Conservation (phyloP, 2,888 invertebrate species). For the Corythucha ciliata region DNA sequence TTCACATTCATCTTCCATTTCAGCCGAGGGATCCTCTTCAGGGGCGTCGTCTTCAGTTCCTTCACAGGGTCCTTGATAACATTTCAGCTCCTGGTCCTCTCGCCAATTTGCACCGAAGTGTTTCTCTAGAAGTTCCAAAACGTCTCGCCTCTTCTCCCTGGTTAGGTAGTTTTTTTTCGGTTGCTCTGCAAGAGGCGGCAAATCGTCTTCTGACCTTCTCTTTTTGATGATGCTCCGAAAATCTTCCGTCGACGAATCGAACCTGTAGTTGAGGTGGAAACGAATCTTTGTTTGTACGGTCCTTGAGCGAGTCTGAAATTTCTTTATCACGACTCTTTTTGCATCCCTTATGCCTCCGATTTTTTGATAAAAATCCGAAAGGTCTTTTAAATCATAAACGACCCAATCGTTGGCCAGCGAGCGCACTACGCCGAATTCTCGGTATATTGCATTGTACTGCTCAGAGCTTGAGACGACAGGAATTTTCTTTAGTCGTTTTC, state of each 20-base stretch:
- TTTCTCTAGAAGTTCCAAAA: not conserved
- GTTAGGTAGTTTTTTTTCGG: not conserved
- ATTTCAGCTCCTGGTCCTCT: not conserved
- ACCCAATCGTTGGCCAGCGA: too few species aligned
- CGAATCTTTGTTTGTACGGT: not conserved
- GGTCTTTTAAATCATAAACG: not conserved
- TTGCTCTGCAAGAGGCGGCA: not conserved
- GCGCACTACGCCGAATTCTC: not conserved
- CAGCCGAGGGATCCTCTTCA: too few species aligned
- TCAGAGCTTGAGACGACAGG: conserved; percentile 4
- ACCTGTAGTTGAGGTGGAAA: not conserved
- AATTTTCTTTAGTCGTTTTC: conserved; percentile 6
- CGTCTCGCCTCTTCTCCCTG: not conserved
- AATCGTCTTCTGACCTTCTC: not conserved
- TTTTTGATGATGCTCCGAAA: not conserved
- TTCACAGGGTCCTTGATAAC: too few species aligned
- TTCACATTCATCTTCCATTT: too few species aligned
- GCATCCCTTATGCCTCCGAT: not conserved
- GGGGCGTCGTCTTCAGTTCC: too few species aligned
- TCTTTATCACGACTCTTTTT: not conserved
- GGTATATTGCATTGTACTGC: not conserved
- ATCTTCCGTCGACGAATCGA: not conserved
- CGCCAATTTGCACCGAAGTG: conserved; percentile 1
- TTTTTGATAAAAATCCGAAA: not conserved
- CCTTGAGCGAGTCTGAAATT: not conserved